These are phyloP conservation scores for Phoeniculus purpureus DNA, from an alignment of 2,797 vertebrate species.

Conservation along the genomic window DNA sequence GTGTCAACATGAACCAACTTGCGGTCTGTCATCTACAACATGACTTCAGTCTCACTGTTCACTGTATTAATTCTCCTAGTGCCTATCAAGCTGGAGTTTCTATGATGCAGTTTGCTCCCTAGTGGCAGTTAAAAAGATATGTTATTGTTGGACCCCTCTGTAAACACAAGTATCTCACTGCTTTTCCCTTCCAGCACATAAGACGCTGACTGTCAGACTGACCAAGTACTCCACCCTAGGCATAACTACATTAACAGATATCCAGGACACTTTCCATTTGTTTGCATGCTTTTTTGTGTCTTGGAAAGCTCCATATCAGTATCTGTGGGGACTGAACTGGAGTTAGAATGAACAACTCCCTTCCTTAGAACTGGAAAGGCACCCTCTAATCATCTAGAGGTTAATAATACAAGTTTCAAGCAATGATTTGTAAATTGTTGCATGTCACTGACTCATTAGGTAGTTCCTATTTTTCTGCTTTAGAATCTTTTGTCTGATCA, in stretches of 20 bases:
- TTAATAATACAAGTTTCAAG: background rate
- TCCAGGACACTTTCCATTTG: background rate
- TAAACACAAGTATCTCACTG: conserved; percentile 2
- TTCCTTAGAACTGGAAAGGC: conserved; percentile 20
- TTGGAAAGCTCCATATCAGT: background rate
- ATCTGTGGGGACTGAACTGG: background rate
- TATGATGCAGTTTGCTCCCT: background rate
- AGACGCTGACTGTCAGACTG: background rate
- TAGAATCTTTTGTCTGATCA: background rate
- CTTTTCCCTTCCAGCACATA: conserved; percentile 3
- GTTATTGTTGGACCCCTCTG: conserved; percentile 11
- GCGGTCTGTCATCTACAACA: background rate
- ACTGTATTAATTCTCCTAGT: background rate
- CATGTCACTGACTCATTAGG: background rate
- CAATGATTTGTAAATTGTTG: background rate
- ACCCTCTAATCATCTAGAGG: background rate
- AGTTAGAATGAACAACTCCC: conserved; percentile 27
- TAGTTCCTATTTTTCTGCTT: background rate
- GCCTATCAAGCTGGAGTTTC: background rate
- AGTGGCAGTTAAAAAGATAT: background rate
- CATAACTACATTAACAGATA: conserved; percentile 20
- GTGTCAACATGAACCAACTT: background rate
- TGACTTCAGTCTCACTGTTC: background rate
- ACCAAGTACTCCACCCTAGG: conserved; percentile 23
- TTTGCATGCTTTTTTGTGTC: background rate